Evolutionary conservation across 1,140 invertebrate species (phyloP).

Genomic region (Drosophila persimilis): DNA sequence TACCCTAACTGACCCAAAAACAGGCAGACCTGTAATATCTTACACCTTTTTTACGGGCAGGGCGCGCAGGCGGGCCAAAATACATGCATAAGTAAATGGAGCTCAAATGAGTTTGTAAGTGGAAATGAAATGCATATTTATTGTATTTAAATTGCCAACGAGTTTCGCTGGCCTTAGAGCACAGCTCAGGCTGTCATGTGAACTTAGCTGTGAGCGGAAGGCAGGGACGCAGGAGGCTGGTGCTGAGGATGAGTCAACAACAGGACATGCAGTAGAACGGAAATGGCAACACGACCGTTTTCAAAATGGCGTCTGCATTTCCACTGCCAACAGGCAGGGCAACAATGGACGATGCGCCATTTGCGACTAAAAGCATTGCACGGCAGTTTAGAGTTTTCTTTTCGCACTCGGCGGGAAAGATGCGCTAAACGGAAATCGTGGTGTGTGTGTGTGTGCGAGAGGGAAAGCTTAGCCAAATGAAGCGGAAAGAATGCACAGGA

Average conservation of each 20-base stretch:
- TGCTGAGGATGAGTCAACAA: slow-evolving; percentile 14
- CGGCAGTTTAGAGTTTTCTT: slow-evolving; percentile 58
- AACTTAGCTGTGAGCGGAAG: slow-evolving; percentile 8
- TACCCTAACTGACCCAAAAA: slow-evolving; percentile 58
- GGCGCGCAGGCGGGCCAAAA: slow-evolving; percentile 19
- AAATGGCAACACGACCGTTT: slow-evolving; percentile 64
- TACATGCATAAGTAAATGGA: slow-evolving; percentile 69
- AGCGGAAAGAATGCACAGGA: slow-evolving; percentile 54
- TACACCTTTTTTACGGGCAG: slow-evolving; percentile 64
- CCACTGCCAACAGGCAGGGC: slow-evolving; percentile 6
- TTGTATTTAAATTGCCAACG: slow-evolving; percentile 75
- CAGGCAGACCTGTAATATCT: slow-evolving; percentile 53
- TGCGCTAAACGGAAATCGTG: slow-evolving; percentile 71
- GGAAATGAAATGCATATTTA: slow-evolving; percentile 80
- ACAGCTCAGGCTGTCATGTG: slow-evolving; percentile 45
- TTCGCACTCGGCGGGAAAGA: slow-evolving; percentile 33
- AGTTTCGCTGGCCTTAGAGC: slow-evolving; percentile 29
- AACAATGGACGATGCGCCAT: slow-evolving; percentile 62
- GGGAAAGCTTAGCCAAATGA: slow-evolving; percentile 55
- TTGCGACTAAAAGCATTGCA: slow-evolving; percentile 60
- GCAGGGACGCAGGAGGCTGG: background rate
- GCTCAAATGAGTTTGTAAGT: slow-evolving; percentile 78
- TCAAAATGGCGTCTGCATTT: slow-evolving; percentile 65
- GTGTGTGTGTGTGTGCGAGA: background rate
- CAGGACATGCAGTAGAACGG: slow-evolving; percentile 63